Evolutionary conservation across 2,797 vertebrate genomes (phyloP).

Genomic region (Lemur catta): DNA sequence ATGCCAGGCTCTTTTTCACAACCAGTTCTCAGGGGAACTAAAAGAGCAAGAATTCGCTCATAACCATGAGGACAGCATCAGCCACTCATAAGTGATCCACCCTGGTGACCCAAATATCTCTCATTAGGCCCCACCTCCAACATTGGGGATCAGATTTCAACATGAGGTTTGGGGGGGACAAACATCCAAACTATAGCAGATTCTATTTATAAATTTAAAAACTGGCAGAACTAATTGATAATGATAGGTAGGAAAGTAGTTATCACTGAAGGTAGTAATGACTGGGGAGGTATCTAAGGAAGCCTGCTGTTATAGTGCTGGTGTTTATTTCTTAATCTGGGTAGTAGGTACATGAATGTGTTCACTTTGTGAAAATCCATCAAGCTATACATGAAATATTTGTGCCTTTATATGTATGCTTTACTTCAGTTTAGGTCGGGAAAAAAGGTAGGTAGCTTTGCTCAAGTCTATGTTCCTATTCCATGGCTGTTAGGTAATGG

Average conservation of each 20-base stretch:
- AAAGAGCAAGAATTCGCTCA: background rate
- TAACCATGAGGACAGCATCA: background rate
- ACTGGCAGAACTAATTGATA: background rate
- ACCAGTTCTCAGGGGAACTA: background rate
- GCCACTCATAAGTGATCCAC: background rate
- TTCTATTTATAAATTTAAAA: slow-evolving; percentile 29
- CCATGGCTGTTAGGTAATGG: background rate
- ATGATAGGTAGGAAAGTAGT: background rate
- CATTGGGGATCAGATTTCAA: background rate
- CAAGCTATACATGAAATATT: background rate
- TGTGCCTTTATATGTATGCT: background rate
- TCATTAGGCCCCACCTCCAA: background rate
- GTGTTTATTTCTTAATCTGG: background rate
- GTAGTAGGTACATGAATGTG: background rate
- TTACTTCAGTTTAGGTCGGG: background rate
- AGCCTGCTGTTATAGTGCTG: background rate
- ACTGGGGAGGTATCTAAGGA: background rate
- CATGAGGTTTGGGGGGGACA: background rate
- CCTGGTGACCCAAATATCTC: background rate
- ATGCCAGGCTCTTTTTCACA: background rate
- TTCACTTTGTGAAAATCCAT: background rate
- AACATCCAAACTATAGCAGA: background rate
- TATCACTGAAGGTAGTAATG: background rate
- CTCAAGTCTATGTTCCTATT: background rate
- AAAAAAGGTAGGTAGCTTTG: background rate